Percentiles rank a stretch among this genome's conserved stretches.
These are phyloP conservation scores for Enhydra lutris DNA, from an alignment of 2,113 vertebrate species.

Conservation along the genomic window DNA sequence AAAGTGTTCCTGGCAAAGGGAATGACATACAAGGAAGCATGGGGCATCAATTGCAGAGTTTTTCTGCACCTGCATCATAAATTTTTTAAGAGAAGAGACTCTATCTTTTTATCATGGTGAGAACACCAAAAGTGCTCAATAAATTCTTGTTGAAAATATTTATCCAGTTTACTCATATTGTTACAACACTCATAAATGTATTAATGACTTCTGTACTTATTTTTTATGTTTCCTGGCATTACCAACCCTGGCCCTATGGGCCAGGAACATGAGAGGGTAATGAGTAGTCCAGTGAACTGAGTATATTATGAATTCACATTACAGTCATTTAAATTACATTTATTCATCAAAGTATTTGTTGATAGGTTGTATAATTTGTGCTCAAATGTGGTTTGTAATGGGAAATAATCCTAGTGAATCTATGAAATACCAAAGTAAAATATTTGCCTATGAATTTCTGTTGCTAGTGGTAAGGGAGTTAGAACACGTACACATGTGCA, in stretches of 20 bases:
- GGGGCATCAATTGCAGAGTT: not conserved
- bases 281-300: not conserved
- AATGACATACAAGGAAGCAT: not conserved
- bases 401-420: not conserved
- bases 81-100: not conserved
- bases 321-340: conserved; percentile 30
- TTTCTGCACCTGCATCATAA: conserved; percentile 8
- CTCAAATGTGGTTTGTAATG: conserved; percentile 5
- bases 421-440: conserved; percentile 34
- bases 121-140: not conserved
- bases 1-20: not conserved
- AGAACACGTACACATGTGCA: not conserved
- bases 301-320: conserved; percentile 18
- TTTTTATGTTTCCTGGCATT: conserved; percentile 37
- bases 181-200: not conserved
- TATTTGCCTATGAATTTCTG: conserved; percentile 29
- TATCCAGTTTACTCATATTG: not conserved
- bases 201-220: not conserved
- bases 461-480: not conserved
- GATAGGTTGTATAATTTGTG: conserved; percentile 6
- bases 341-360: conserved; percentile 44
- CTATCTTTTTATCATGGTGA: not conserved
- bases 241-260: not conserved
- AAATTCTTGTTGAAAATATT: not conserved
- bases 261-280: conserved; percentile 21